phyloP scores from a whole-genome alignment of 2,113 vertebrate genomes.

The Tretioscincus oriximinensis region DNA sequence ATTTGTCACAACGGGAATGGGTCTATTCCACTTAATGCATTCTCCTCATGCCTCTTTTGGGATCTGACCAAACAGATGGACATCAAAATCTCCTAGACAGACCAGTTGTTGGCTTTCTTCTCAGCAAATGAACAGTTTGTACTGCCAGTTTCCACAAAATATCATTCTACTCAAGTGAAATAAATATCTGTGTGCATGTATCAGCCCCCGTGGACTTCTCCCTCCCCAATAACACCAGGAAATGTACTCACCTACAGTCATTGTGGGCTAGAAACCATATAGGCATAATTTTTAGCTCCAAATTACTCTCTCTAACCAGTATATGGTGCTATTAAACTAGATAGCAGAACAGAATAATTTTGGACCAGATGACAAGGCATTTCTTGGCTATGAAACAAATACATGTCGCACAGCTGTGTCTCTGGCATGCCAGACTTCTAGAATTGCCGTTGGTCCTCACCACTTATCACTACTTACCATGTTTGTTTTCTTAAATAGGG shows the following conservation, averaged over 20 bases:
- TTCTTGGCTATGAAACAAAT: conserved; percentile 35
- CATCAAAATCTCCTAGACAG: not conserved
- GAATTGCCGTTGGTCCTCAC: not conserved
- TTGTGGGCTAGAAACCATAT: too few relatives aligned
- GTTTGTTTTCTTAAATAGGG: not conserved
- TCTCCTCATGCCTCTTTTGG: too few relatives aligned
- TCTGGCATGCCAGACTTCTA: not conserved
- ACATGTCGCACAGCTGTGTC: not conserved
- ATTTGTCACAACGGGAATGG: too few relatives aligned
- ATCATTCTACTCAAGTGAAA: not conserved
- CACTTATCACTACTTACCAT: conserved; percentile 1
- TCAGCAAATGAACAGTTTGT: not conserved
- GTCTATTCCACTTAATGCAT: too few relatives aligned
- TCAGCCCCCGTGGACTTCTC: too few relatives aligned
- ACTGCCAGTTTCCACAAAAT: not conserved
- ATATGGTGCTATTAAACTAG: not conserved
- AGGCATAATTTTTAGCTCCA: not conserved
- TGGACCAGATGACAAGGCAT: not conserved
- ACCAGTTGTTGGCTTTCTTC: too few relatives aligned
- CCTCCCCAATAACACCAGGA: not conserved
- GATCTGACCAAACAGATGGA: not conserved
- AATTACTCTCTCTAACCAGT: not conserved
- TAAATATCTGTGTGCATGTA: not conserved
- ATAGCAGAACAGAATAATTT: not conserved
- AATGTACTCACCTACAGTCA: not conserved